These are phyloP conservation scores for Psophia crepitans DNA, from an alignment of 2,113 vertebrate genomes.

Conservation along the genomic window DNA sequence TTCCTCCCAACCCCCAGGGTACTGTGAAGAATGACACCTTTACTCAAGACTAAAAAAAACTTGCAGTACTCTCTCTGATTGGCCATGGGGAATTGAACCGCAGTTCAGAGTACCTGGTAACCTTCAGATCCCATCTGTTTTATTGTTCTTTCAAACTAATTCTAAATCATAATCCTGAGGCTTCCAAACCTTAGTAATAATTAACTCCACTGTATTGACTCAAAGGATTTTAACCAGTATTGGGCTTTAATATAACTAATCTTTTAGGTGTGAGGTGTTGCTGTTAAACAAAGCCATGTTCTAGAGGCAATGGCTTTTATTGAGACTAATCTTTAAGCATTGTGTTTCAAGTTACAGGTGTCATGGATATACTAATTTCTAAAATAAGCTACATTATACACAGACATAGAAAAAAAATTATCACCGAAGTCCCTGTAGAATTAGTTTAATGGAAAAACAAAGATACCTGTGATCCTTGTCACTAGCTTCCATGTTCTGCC, in stretches of 20 bases:
- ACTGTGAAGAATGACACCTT: slow-evolving; percentile 64
- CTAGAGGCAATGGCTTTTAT: slow-evolving; percentile 4
- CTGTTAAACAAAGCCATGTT: not conserved
- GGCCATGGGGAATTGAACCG: slow-evolving; percentile 63
- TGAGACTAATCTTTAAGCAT: slow-evolving; percentile 16
- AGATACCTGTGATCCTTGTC: slow-evolving; percentile 83
- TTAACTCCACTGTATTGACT: slow-evolving; percentile 56
- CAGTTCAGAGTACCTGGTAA: slow-evolving; percentile 69
- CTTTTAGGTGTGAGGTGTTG: slow-evolving; percentile 22
- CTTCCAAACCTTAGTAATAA: slow-evolving; percentile 55
- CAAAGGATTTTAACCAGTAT: slow-evolving; percentile 21
- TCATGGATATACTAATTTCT: not conserved
- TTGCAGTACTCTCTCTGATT: slow-evolving; percentile 62
- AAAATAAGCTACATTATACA: not conserved
- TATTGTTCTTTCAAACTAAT: slow-evolving; percentile 59
- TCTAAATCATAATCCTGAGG: slow-evolving; percentile 29
- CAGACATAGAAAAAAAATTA: not conserved
- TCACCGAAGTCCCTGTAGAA: not conserved
- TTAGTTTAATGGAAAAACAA: not conserved
- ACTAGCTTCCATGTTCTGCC: slow-evolving; percentile 78
- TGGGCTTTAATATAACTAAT: slow-evolving; percentile 53
- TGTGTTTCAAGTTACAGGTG: not conserved
- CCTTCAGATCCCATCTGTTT: slow-evolving; percentile 62
- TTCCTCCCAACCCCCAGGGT: slow-evolving; percentile 63
- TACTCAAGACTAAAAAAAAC: slow-evolving; percentile 64